phyloP scores from a whole-genome alignment of 2,797 vertebrate species.

The Chelon auratus region DNA sequence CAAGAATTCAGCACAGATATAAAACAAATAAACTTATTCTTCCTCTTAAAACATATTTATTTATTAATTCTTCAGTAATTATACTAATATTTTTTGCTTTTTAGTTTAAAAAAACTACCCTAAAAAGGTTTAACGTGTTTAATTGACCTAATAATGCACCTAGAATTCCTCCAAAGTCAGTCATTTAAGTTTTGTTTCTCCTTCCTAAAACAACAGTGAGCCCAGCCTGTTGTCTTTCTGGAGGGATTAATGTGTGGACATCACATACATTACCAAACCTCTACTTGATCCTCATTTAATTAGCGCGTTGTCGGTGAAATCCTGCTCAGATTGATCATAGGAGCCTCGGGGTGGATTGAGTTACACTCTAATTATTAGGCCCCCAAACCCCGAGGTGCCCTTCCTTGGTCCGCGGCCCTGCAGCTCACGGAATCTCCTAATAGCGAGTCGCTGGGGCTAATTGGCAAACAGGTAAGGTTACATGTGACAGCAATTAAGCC shows the following conservation, averaged over 20 bases:
- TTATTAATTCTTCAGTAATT: background rate
- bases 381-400: conserved; percentile 71
- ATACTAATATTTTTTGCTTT: too few relatives aligned
- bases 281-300: conserved; percentile 69
- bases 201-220: too few relatives aligned
- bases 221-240: background rate
- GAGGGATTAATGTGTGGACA: conserved; percentile 35
- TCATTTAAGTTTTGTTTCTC: too few relatives aligned
- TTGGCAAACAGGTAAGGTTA: conserved; percentile 88
- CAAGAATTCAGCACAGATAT: too few relatives aligned
- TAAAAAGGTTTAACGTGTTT: too few relatives aligned
- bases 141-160: too few relatives aligned
- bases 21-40: too few relatives aligned
- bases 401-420: conserved; percentile 68
- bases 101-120: too few relatives aligned
- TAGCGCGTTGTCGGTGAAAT: conserved; percentile 53
- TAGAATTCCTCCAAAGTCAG: too few relatives aligned
- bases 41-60: too few relatives aligned
- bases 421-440: conserved; percentile 82
- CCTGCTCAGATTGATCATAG: conserved; percentile 66
- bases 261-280: conserved; percentile 45
- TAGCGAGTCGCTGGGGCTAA: conserved; percentile 84
- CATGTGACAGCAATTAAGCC: conserved; percentile 88
- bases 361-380: conserved; percentile 82
- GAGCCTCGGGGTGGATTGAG: conserved; percentile 71